phyloP scores from a whole-genome alignment of 2,113 vertebrate genomes.

The Triplophysa rosa region DNA sequence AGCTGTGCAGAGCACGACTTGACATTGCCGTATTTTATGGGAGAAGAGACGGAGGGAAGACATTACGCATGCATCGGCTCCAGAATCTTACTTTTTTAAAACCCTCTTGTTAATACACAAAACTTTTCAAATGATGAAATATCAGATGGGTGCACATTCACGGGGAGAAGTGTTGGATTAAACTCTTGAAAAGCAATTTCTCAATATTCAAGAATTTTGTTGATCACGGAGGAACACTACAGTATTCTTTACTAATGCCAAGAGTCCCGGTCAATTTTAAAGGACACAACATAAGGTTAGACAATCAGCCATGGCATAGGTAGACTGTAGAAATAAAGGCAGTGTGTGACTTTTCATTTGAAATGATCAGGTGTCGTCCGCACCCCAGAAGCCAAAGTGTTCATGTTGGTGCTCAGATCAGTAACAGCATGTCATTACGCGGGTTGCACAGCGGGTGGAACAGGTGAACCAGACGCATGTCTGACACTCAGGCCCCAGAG shows the following conservation, averaged over 20 bases:
- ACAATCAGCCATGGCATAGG: not conserved
- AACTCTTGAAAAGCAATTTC: not conserved
- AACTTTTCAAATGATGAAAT: conserved; percentile 37
- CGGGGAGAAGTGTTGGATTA: not conserved
- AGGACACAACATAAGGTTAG: not conserved
- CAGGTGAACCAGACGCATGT: conserved; percentile 50
- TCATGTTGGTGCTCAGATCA: conserved; percentile 45
- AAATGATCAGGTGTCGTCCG: conserved; percentile 28
- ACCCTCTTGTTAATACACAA: conserved; percentile 34
- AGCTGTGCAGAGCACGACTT: conserved; percentile 38
- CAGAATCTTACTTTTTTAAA: conserved; percentile 6
- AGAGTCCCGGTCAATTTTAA: not conserved
- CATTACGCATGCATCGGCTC: conserved; percentile 26
- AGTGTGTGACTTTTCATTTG: conserved; percentile 33
- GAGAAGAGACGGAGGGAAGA: conserved; percentile 13
- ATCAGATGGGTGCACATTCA: not conserved
- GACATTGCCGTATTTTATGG: conserved; percentile 31
- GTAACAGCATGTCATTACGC: conserved; percentile 43
- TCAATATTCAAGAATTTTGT: not conserved
- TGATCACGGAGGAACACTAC: not conserved
- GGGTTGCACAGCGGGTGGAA: conserved; percentile 17
- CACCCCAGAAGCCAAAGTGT: conserved; percentile 35
- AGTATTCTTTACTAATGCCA: not conserved
- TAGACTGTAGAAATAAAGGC: not conserved
- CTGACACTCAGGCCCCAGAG: conserved; percentile 62